Evolutionary conservation across 2,888 invertebrate genomes (phyloP).

Genomic region (Parochlus steinenii): DNA sequence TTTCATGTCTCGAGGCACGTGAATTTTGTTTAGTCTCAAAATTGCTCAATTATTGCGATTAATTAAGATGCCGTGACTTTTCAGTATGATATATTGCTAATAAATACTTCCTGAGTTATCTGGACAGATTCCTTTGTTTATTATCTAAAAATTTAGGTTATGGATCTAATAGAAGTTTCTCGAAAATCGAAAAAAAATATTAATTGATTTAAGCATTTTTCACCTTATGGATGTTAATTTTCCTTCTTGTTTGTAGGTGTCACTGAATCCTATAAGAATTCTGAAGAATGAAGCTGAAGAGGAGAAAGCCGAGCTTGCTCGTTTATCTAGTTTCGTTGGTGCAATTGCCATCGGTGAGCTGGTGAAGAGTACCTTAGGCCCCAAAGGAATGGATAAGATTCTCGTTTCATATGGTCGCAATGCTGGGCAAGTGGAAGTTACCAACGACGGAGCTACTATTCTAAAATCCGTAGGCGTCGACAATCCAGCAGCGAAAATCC

Average conservation of each 20-base stretch:
- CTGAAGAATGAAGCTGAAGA: constrained; percentile 93
- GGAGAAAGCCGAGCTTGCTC: constrained; percentile 93
- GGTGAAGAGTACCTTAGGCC: constrained; percentile 94
- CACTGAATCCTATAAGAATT: constrained; percentile 85
- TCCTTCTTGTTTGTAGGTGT: constrained; percentile 40
- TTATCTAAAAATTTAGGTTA: too few relatives aligned
- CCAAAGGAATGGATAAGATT: constrained; percentile 97
- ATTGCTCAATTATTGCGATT: too few relatives aligned
- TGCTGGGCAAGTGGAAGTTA: constrained; percentile 79
- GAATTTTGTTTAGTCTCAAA: too few relatives aligned
- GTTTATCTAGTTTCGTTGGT: constrained; percentile 94
- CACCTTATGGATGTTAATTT: background rate
- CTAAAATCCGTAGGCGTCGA: constrained; percentile 91
- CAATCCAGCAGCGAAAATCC: constrained; percentile 96
- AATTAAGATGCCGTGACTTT: too few relatives aligned
- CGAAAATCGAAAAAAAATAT: too few relatives aligned
- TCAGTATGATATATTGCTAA: too few relatives aligned
- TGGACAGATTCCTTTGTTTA: too few relatives aligned
- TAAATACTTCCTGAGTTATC: too few relatives aligned
- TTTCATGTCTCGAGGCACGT: too few relatives aligned
- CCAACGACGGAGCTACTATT: constrained; percentile 99
- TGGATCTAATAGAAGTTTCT: too few relatives aligned
- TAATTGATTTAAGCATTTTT: too few relatives aligned
- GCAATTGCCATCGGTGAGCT: constrained; percentile 98
- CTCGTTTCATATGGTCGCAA: constrained; percentile 64